Percentiles rank a stretch among this genome's conserved stretches.
phyloP scores from a whole-genome alignment of 2,797 vertebrate species.

The Atherinosoma microstoma region DNA sequence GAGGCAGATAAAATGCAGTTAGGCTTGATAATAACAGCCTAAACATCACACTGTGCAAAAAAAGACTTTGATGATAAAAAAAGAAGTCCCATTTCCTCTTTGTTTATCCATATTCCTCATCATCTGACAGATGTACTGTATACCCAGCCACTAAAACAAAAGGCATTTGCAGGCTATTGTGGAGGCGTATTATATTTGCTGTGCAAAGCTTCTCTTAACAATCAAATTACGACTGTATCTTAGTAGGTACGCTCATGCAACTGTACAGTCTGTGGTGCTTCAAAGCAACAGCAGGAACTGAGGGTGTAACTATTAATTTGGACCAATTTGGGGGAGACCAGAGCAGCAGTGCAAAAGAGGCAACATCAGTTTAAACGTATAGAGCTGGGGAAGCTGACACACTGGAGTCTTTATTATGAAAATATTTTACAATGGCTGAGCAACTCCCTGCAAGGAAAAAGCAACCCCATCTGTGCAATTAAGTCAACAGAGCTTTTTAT shows the following conservation, averaged over 20 bases:
- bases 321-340: slow-evolving; percentile 34
- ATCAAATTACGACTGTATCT: slow-evolving; percentile 30
- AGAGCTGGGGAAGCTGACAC: slow-evolving; percentile 43
- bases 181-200: slow-evolving; percentile 16
- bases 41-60: slow-evolving; percentile 6
- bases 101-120: slow-evolving; percentile 29
- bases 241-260: slow-evolving; percentile 12
- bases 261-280: slow-evolving; percentile 23
- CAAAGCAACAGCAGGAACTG: slow-evolving; percentile 4
- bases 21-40: slow-evolving; percentile 9
- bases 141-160: slow-evolving; percentile 35
- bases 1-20: slow-evolving; percentile 33
- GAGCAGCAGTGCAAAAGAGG: slow-evolving; percentile 10
- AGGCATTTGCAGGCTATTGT: slow-evolving; percentile 3
- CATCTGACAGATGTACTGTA: too few relatives aligned
- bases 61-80: slow-evolving; percentile 42
- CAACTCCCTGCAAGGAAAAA: slow-evolving; percentile 39
- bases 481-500: slow-evolving; percentile 17
- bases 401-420: slow-evolving; percentile 62
- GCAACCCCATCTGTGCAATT: slow-evolving; percentile 38
- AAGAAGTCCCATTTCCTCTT: slow-evolving; percentile 14
- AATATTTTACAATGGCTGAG: slow-evolving; percentile 39
- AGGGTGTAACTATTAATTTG: slow-evolving; percentile 30
- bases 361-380: slow-evolving; percentile 43
- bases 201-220: background rate